Percentiles rank a stretch among this genome's conserved stretches.
Conservation (phyloP, 1,140 invertebrate genomes). For the Acromyrmex echinatior region DNA sequence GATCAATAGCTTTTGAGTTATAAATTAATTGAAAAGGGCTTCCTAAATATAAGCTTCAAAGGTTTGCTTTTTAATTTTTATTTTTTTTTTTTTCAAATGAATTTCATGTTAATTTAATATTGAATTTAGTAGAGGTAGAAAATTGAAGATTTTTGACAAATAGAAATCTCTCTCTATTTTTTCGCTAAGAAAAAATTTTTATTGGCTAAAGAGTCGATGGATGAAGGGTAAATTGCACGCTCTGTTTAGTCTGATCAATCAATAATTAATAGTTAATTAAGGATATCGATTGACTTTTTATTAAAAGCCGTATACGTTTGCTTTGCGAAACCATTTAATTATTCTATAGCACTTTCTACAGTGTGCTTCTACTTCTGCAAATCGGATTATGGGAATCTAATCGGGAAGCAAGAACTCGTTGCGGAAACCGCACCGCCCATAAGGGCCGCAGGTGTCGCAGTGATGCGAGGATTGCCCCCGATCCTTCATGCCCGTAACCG, state of each 20-base stretch:
- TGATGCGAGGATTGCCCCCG: slow-evolving; percentile 11
- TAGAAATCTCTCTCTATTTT: not conserved
- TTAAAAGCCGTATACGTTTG: not conserved
- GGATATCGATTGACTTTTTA: not conserved
- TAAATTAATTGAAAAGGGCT: not conserved
- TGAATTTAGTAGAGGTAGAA: too few relatives aligned
- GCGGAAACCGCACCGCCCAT: slow-evolving; percentile 34
- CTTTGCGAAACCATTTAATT: slow-evolving; percentile 20
- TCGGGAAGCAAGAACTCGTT: slow-evolving; percentile 37
- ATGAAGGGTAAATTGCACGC: not conserved
- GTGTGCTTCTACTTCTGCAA: slow-evolving; percentile 37
- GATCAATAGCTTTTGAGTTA: not conserved
- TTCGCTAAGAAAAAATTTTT: not conserved
- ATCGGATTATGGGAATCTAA: slow-evolving; percentile 60
- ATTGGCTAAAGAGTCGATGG: not conserved
- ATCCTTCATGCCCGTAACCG: not conserved
- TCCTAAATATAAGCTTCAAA: not conserved
- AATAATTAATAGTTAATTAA: slow-evolving; percentile 13
- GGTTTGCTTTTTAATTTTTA: not conserved
- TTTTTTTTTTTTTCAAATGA: not conserved
- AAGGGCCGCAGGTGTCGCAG: slow-evolving; percentile 44
- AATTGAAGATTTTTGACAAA: not conserved
- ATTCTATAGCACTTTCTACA: slow-evolving; percentile 30
- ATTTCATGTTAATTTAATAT: slow-evolving; percentile 6
- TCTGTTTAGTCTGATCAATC: not conserved